These are phyloP conservation scores for Lasioglossum albipes DNA, from an alignment of 1,140 invertebrate genomes.

Conservation along the genomic window DNA sequence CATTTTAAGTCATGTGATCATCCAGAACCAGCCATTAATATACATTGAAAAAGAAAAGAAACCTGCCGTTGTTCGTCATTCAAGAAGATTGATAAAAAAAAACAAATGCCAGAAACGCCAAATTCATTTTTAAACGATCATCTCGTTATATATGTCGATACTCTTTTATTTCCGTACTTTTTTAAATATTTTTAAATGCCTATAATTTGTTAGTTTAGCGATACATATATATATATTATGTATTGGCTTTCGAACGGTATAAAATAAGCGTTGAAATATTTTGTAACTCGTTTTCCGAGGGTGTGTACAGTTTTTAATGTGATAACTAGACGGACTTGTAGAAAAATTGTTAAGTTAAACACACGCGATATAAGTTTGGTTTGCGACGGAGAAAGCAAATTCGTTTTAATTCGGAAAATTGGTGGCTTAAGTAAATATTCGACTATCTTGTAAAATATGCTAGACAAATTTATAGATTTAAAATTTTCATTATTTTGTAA, in stretches of 20 bases:
- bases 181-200: slow-evolving; percentile 51
- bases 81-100: slow-evolving; percentile 52
- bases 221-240: slow-evolving; percentile 20
- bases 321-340: slow-evolving; percentile 43
- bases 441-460: slow-evolving; percentile 1
- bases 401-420: slow-evolving; percentile 22
- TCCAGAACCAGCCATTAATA: slow-evolving; percentile 60
- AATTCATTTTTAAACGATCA: slow-evolving; percentile 50
- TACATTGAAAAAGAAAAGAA: slow-evolving; percentile 30
- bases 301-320: slow-evolving; percentile 29
- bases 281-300: slow-evolving; percentile 8
- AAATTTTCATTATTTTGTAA: slow-evolving; percentile 10
- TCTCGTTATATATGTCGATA: slow-evolving; percentile 35
- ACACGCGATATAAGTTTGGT: slow-evolving; percentile 16
- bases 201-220: slow-evolving; percentile 54
- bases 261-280: slow-evolving; percentile 38
- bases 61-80: slow-evolving; percentile 48
- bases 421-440: slow-evolving; percentile 2
- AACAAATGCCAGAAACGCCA: slow-evolving; percentile 44
- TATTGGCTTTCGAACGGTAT: slow-evolving; percentile 64
- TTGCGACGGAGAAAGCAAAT: neutral
- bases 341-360: slow-evolving; percentile 21
- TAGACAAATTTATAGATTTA: slow-evolving; percentile 4
- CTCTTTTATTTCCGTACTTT: slow-evolving; percentile 46
- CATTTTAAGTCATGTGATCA: slow-evolving; percentile 66